Base-by-base conservation (phyloP, 1,140 invertebrate genomes). In the Halictus rubicundus region DNA sequence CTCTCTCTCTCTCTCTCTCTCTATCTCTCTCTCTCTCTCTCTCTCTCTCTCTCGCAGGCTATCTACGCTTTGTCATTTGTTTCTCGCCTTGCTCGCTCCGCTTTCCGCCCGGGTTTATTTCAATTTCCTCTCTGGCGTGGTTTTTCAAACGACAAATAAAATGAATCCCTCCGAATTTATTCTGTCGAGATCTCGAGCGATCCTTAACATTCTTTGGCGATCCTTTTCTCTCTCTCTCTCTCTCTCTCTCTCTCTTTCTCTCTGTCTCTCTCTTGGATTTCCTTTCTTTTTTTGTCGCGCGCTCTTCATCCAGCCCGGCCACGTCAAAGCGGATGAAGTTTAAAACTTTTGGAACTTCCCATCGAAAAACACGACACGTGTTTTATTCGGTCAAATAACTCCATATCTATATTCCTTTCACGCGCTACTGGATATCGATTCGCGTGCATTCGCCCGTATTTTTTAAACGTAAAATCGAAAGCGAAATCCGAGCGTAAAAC, bases 41-140 rank as follows among this genome's bases (percentile, higher is more conserved):
- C n/a, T n/a, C n/a, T n/a, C n/a, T n/a, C n/a, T n/a, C n/a, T n/a
- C n/a, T n/a, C n/a, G n/a, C 63, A 52, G 64, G 12, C 61, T n/a
- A 14, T 19, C 63, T 1, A 42, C 9, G 25, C 68, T 82, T 65
- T 79, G 49, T 83, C 60, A n/a, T 59, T 71, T 64, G 32, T 69
- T 69, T 69, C 70, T 37, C 70, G 78, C 54, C n/a, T 49, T 61
- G 49, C 46, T 42, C 10, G 70, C 39, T 46, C 42, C 76, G 54
- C 69, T 57, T 65, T 57, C 46, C 60, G 2, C 23, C 9, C 14
- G 60, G 69, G 46, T 78, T 78, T 78, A 78, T 78, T 78, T 78
- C 76, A 78, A 78, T 78, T 78, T 78, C 76, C 76, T 59, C 5
- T 23, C 37, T n/a, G 42, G 69, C 10, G 37, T 32, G 70, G 25